A percentile compares a stretch with the other conserved stretches of the same genome.
Evolutionary conservation across 2,888 invertebrate species (phyloP).

Genomic region (Oxystoma pomonae): DNA sequence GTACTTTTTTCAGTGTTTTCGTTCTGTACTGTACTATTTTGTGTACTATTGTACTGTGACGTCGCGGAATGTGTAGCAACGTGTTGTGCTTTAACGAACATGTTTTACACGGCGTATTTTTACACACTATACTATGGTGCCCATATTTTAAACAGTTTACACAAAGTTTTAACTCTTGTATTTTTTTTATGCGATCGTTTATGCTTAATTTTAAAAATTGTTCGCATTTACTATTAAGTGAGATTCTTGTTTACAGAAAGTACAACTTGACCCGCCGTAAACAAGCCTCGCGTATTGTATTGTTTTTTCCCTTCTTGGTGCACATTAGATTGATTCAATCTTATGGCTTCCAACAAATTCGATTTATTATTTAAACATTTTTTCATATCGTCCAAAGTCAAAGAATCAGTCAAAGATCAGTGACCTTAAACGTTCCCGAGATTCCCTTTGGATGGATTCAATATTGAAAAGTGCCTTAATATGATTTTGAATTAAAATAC

Average conservation of each 20-base stretch:
- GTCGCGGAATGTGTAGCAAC: not conserved
- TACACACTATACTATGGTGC: not conserved
- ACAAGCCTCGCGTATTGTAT: not conserved
- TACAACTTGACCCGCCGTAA: not conserved
- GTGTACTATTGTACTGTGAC: too few relatives aligned
- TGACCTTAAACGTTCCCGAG: conserved; percentile 9
- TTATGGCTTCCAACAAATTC: conserved; percentile 5
- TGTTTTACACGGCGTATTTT: not conserved
- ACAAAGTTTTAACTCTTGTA: not conserved
- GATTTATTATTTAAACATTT: conserved; percentile 4
- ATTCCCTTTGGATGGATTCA: conserved; percentile 8
- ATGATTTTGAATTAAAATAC: conserved; percentile 17
- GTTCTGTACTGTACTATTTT: conserved; percentile 1
- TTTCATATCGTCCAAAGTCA: conserved; percentile 3
- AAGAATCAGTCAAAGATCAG: not conserved
- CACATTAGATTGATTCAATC: not conserved
- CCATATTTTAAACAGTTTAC: conserved; percentile 4
- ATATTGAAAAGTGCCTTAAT: conserved; percentile 18
- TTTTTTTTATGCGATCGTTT: not conserved
- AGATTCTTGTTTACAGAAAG: not conserved
- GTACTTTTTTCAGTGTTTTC: not conserved
- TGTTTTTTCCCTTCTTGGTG: not conserved
- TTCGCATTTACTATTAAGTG: not conserved
- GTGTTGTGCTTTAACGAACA: not conserved
- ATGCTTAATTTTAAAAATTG: conserved; percentile 6